Conservation (phyloP, 2,888 invertebrate species). For the Pterostichus madidus region DNA sequence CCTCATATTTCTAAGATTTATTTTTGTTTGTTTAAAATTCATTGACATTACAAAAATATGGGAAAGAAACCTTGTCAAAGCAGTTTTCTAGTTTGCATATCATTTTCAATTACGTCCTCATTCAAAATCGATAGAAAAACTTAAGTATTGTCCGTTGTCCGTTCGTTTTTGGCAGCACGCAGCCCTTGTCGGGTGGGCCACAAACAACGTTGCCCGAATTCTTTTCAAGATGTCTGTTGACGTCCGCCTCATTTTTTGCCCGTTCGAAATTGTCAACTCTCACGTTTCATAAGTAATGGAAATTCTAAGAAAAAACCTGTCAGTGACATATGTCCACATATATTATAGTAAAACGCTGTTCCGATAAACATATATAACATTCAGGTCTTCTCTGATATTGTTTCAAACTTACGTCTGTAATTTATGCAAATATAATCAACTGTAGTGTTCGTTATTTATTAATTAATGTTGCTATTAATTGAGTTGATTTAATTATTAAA, state of each 20-base stretch:
- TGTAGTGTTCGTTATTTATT: slow-evolving; percentile 2
- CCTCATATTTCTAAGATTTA: too few relatives aligned
- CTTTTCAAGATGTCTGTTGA: slow-evolving; percentile 62
- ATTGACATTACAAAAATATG: too few relatives aligned
- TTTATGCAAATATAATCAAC: slow-evolving; percentile 38
- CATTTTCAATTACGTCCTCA: neutral
- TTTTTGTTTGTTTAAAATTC: too few relatives aligned
- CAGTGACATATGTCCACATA: slow-evolving; percentile 63
- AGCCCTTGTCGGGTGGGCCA: slow-evolving; percentile 29
- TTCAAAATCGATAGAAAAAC: neutral
- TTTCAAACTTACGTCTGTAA: slow-evolving; percentile 11
- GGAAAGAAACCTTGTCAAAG: neutral
- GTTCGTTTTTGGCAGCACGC: slow-evolving; percentile 41
- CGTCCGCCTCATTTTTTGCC: slow-evolving; percentile 62
- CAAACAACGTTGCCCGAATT: slow-evolving; percentile 53
- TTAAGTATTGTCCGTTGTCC: slow-evolving; percentile 15
- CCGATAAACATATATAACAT: slow-evolving; percentile 36
- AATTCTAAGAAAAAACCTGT: slow-evolving; percentile 66
- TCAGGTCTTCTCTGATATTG: slow-evolving; percentile 29
- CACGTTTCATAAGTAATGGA: slow-evolving; percentile 67
- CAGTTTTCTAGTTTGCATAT: slow-evolving; percentile 20
- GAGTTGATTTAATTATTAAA: slow-evolving; percentile 10
- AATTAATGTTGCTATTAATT: slow-evolving; percentile 7
- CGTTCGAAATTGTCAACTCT: slow-evolving; percentile 64
- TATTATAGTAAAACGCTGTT: slow-evolving; percentile 57